phyloP scores from a whole-genome alignment of 1,140 invertebrate species.

The Drosophila fuyamai region DNA sequence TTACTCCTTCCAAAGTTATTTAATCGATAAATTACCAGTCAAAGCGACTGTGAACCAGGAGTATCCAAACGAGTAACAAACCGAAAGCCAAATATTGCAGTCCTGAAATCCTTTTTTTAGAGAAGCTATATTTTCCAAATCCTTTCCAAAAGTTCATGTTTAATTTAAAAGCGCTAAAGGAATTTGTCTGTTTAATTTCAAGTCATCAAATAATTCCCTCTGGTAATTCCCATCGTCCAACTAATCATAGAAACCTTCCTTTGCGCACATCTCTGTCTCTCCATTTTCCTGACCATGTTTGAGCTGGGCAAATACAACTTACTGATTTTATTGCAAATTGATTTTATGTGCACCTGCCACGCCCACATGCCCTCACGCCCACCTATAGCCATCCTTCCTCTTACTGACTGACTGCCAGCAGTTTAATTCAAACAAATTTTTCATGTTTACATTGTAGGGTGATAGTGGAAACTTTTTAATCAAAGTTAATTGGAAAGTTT shows the following conservation, averaged over 20 bases:
- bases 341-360: slow-evolving; percentile 74
- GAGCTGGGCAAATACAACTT: slow-evolving; percentile 74
- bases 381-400: slow-evolving; percentile 20
- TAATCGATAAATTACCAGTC: slow-evolving; percentile 27
- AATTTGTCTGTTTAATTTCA: too few relatives aligned
- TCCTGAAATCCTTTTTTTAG: too few relatives aligned
- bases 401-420: slow-evolving; percentile 30
- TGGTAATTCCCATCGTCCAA: not conserved
- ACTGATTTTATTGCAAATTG: slow-evolving; percentile 82
- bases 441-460: slow-evolving; percentile 81
- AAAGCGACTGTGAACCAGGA: not conserved
- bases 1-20: slow-evolving; percentile 38
- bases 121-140: too few relatives aligned
- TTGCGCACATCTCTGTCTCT: not conserved
- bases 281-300: slow-evolving; percentile 38
- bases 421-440: slow-evolving; percentile 82
- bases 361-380: slow-evolving; percentile 7
- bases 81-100: too few relatives aligned
- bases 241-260: slow-evolving; percentile 16
- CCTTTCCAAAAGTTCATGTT: too few relatives aligned
- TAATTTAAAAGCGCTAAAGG: too few relatives aligned
- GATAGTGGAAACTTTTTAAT: slow-evolving; percentile 83
- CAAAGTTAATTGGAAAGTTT: slow-evolving; percentile 83
- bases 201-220: too few relatives aligned
- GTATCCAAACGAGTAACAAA: too few relatives aligned